Evolutionary conservation across 2,113 vertebrate species (phyloP), one percentile per base, ranked within the genome.

Genomic region (Brachyhypopomus occidentalis): DNA sequence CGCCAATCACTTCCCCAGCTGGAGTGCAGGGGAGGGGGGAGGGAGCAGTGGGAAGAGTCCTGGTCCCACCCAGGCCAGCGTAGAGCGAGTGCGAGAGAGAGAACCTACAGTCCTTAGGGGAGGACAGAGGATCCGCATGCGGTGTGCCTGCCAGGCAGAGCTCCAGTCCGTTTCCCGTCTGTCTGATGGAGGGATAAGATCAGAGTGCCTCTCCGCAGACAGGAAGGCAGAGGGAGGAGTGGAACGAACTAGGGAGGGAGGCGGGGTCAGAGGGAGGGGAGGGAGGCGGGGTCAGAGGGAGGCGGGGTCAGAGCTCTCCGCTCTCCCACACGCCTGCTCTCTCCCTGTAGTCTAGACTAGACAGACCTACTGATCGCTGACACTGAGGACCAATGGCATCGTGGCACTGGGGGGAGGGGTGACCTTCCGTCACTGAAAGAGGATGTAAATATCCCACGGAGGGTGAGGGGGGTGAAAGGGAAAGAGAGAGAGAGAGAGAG

Each of bases 371-470:
- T 80, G 41, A 27, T 55, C 71, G n/a, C 34, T 70, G 77, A 52
- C 77, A 66, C 66, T 69, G 30, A 38, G 14, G 52, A 82, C 87
- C 83, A 85, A 87, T 86, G 60, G 80, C 56, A 78, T 77, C 71
- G 83, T 74, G 84, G 84, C 64, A 84, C 45, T 58, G 79, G 72
- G 1, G 55, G 22, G 91, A 74, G 87, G 84, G 82, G 93, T 90
- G 93, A 92, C 91, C 89, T 93, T 93, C 92, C 85, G 90, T 86
- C 84, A 87, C 82, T 89, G 90, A 86, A 92, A 84, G 86, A 91
- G 89, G 89, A 91, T 89, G 91, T 90, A 94, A 92, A 91, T 86
- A 77, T 87, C 89, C 88, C 90, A 86, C 84, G 84, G 77, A 87
- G 83, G 85, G 84, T 86, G 90, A 88, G 86, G 84, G 75, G 87